Base-by-base conservation (phyloP, 2,113 vertebrate genomes). In the Tautogolabrus adspersus region DNA sequence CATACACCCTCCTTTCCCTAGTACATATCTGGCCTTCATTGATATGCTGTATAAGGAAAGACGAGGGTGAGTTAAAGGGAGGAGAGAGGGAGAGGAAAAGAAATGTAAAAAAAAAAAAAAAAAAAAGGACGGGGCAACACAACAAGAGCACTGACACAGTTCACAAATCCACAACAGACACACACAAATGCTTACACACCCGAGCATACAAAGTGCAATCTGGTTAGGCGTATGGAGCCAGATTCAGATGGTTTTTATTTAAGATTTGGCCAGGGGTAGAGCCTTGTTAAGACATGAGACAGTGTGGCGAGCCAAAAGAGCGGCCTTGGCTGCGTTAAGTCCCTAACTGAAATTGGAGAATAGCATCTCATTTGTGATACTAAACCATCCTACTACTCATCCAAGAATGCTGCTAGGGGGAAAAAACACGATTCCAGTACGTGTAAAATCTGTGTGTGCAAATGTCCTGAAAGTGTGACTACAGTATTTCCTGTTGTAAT, bases 11-110 rank as follows among this genome's bases (percentile, higher is more conserved):
- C 83, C 74, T 79, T 77, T 77, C 86, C 96, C 95, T 94, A 96
- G 96, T 97, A 97, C 96, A 97, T 97, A 98, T 99, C 97, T 97
- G 96, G 95, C 96, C 95, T 97, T 97, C 96, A 97, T 97, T 98
- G 97, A 98, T 98, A 98, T 97, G 97, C 96, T 95, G 96, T 95
- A 95, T 93, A 93, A 95, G 90, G 85, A 87, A 87, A 83, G 83
- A 90, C 83, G 77, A 88, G 86, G 81, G 74, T 86, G 87, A 90
- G 92, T 86, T 86, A 85, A 93, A 90, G 89, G 86, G 82, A 83
- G 86, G 79, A 83, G 71, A 82, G 87, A 66, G 75, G 78, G 83
- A 84, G 76, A 81, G 72, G 82, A 59, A 82, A 83, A 82, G 75
- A 84, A 72, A 85, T 83, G 80, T 65, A 51, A 5, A 59, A 52